Conservation (phyloP, 2,797 vertebrate species). For the Poecilia wingei region DNA sequence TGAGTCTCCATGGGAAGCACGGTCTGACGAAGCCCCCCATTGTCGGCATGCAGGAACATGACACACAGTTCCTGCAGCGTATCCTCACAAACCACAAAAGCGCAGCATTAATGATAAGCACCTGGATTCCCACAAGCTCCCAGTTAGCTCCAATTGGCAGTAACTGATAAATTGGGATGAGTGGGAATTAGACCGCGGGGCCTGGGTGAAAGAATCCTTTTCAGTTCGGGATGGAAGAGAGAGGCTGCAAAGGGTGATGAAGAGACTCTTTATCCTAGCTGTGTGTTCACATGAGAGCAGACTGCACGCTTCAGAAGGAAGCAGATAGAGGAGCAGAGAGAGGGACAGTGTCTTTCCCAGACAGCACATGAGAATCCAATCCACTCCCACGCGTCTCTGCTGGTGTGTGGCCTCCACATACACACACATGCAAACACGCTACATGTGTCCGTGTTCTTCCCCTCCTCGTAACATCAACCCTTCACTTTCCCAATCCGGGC, state of each 20-base stretch:
- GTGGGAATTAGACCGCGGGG: slow-evolving; percentile 56
- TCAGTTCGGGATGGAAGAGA: slow-evolving; percentile 66
- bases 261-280: slow-evolving; percentile 76
- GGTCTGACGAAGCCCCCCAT: slow-evolving; percentile 47
- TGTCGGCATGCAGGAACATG: slow-evolving; percentile 68
- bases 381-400: slow-evolving; percentile 75
- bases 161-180: slow-evolving; percentile 79
- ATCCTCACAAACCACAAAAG: slow-evolving; percentile 71
- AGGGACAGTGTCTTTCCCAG: slow-evolving; percentile 74
- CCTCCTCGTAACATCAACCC: slow-evolving; percentile 65
- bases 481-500: slow-evolving; percentile 66
- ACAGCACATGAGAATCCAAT: slow-evolving; percentile 75
- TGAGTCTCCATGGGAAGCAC: slow-evolving; percentile 41
- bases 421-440: slow-evolving; percentile 48
- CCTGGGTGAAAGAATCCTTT: slow-evolving; percentile 76
- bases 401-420: slow-evolving; percentile 72
- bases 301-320: slow-evolving; percentile 70
- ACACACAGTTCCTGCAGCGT: slow-evolving; percentile 66
- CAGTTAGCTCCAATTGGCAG: slow-evolving; percentile 75
- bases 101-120: slow-evolving; percentile 79
- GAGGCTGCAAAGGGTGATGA: slow-evolving; percentile 64
- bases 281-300: slow-evolving; percentile 76
- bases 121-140: slow-evolving; percentile 80
- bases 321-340: slow-evolving; percentile 59
- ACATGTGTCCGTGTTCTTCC: slow-evolving; percentile 66